These are phyloP conservation scores for Oreortyx pictus DNA, from an alignment of 2,797 vertebrate genomes.

Conservation along the genomic window DNA sequence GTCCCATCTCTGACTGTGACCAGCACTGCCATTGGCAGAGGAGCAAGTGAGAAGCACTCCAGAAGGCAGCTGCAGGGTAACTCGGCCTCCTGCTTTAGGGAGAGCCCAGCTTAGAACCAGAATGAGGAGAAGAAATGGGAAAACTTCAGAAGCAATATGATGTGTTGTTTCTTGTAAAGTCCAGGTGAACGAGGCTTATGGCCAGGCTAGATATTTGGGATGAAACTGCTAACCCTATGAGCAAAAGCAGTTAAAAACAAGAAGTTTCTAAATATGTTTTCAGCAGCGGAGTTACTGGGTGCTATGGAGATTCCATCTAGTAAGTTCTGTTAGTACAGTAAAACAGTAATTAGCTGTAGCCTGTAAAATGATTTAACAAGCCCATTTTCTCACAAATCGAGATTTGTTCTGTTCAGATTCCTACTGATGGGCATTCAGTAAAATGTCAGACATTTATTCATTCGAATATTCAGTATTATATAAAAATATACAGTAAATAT, in stretches of 20 bases:
- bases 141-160: background rate
- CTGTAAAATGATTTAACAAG: conserved; percentile 13
- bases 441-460: conserved; percentile 51
- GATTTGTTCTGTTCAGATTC: background rate
- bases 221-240: background rate
- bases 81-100: background rate
- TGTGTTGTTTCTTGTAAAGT: background rate
- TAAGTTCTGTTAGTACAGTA: conserved; percentile 60
- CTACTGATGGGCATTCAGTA: conserved; percentile 30
- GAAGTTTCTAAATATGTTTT: background rate
- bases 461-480: conserved; percentile 52
- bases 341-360: conserved; percentile 40
- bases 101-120: background rate
- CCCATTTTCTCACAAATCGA: background rate
- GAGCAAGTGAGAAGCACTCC: background rate
- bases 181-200: background rate
- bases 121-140: background rate
- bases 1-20: background rate
- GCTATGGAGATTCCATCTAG: background rate
- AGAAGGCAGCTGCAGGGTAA: background rate
- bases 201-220: background rate
- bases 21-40: background rate
- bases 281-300: conserved; percentile 23
- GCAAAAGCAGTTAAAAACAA: conserved; percentile 21
- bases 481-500: conserved; percentile 69